These are phyloP conservation scores for Platalea minor DNA, from an alignment of 2,797 vertebrate species.

Conservation along the genomic window DNA sequence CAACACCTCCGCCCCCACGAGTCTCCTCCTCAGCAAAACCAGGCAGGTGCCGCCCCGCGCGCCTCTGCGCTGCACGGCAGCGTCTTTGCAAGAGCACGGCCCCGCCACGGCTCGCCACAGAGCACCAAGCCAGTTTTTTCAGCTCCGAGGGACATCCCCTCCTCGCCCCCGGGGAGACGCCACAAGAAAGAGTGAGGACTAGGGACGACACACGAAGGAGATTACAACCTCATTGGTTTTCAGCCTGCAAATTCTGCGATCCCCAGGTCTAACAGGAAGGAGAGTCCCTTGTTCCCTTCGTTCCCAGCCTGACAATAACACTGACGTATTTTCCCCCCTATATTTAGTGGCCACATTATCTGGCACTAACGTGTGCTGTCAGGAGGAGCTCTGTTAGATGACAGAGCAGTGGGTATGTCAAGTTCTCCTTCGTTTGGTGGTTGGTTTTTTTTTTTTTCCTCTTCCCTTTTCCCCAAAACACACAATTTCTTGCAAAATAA, in stretches of 20 bases:
- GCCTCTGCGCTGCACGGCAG: accelerated
- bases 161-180: background rate
- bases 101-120: background rate
- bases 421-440: background rate
- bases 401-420: background rate
- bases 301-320: background rate
- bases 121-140: background rate
- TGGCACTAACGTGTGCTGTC: background rate
- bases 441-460: background rate
- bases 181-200: background rate
- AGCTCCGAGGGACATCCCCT: background rate
- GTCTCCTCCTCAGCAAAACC: background rate
- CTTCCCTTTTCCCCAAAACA: background rate
- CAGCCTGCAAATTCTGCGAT: background rate
- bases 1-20: background rate
- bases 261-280: background rate
- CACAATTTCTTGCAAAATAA: constrained; percentile 23
- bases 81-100: background rate
- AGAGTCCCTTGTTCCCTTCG: background rate
- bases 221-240: background rate
- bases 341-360: background rate
- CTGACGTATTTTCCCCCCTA: background rate
- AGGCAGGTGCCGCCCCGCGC: background rate
- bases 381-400: background rate
- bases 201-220: background rate